Evolutionary conservation across 1,140 invertebrate genomes (phyloP).

Genomic region (Arctopsyche grandis): DNA sequence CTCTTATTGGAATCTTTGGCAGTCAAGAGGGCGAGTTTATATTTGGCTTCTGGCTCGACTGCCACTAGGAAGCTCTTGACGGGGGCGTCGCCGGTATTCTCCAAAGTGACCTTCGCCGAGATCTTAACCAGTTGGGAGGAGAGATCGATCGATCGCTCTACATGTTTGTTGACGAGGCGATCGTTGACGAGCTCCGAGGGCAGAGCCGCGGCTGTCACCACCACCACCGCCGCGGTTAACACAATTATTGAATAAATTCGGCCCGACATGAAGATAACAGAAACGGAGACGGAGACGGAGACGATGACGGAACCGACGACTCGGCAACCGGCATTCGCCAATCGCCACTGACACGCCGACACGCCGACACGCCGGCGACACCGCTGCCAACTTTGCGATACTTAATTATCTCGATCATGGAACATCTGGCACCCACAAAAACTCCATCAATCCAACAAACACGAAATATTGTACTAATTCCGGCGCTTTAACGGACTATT

Average conservation of each 20-base stretch:
- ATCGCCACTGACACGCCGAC: conserved; percentile 18
- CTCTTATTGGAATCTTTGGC: conserved; percentile 74
- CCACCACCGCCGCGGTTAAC: not conserved
- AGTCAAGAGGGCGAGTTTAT: conserved; percentile 78
- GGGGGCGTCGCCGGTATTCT: conserved; percentile 80
- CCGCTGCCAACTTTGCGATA: not conserved
- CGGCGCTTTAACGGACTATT: no score
- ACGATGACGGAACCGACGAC: not conserved
- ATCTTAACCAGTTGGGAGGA: conserved; percentile 90
- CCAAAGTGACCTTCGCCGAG: conserved; percentile 78
- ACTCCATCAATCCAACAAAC: no score
- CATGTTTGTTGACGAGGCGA: conserved; percentile 77
- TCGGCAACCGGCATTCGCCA: no score
- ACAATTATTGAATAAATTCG: not conserved
- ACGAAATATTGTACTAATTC: no score
- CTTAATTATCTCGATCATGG: no score
- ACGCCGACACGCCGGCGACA: conserved; percentile 17
- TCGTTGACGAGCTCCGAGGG: not conserved
- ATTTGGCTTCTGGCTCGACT: conserved; percentile 69
- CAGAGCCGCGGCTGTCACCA: not conserved
- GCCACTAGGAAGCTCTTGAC: conserved; percentile 77
- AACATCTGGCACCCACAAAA: no score
- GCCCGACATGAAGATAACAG: not conserved
- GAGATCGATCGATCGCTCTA: conserved; percentile 87
- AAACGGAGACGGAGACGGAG: not conserved